Conservation (phyloP, 1,140 invertebrate genomes). For the Drosophila parvula region DNA sequence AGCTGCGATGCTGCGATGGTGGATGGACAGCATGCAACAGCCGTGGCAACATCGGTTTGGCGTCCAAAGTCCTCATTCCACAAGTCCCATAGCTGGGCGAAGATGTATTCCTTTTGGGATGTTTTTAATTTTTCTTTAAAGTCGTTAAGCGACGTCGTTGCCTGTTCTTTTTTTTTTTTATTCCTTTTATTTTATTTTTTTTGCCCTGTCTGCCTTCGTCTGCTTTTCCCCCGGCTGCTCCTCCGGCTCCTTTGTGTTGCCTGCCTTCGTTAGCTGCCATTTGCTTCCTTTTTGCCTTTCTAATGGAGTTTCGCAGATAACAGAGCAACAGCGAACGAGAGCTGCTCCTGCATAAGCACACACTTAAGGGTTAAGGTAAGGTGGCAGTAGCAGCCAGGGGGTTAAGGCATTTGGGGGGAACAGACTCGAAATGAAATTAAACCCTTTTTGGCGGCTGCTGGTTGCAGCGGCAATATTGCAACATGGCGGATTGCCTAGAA, state of each 20-base stretch:
- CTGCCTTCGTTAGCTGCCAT: constrained; percentile 74
- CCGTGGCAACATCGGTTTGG: constrained; percentile 15
- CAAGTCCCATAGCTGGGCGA: constrained; percentile 62
- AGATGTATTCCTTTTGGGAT: constrained; percentile 83
- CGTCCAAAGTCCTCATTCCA: constrained; percentile 35
- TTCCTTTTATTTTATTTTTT: constrained; percentile 52
- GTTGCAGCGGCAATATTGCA: constrained; percentile 14
- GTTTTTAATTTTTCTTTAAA: constrained; percentile 83
- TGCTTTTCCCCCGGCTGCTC: constrained; percentile 14
- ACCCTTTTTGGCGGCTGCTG: constrained; percentile 73
- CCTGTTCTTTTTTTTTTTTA: constrained; percentile 57
- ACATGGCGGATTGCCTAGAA: constrained; percentile 45
- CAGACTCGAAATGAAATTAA: constrained; percentile 75
- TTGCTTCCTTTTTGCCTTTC: constrained; percentile 82
- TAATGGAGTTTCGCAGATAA: constrained; percentile 82
- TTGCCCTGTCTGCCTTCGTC: constrained; percentile 23
- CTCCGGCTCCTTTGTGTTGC: constrained; percentile 56
- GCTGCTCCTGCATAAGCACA: constrained; percentile 75
- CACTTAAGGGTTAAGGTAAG: constrained; percentile 78
- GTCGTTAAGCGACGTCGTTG: constrained; percentile 78
- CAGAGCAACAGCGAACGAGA: constrained; percentile 52
- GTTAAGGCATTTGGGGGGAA: no score
- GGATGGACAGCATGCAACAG: constrained; percentile 72
- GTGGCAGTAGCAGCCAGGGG: constrained; percentile 19
- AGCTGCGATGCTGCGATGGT: constrained; percentile 1